Evolutionary conservation across 2,888 invertebrate genomes (phyloP).

Genomic region (Hemistola chrysoprasaria): DNA sequence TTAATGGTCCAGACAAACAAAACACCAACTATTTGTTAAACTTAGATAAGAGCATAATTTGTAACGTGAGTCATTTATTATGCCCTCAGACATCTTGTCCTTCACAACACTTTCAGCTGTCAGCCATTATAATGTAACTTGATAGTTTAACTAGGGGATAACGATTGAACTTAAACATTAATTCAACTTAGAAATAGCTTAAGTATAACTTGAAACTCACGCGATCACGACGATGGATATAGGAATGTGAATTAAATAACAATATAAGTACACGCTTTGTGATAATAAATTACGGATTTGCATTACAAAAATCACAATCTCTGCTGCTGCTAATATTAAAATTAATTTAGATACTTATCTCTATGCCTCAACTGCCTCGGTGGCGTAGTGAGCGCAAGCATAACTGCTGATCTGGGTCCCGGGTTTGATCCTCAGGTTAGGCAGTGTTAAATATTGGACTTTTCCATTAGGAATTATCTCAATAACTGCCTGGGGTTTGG

Average conservation of each 20-base stretch:
- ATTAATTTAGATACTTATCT: no score
- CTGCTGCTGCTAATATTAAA: no score
- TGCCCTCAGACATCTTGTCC: slow-evolving; percentile 40
- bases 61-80: slow-evolving; percentile 25
- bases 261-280: slow-evolving; percentile 22
- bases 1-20: slow-evolving; percentile 8
- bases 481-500: no score
- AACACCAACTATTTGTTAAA: slow-evolving; percentile 1
- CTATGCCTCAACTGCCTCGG: no score
- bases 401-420: no score
- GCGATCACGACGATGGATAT: slow-evolving; percentile 48
- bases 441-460: no score
- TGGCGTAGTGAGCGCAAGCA: no score
- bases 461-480: no score
- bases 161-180: slow-evolving; percentile 43
- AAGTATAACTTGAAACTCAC: slow-evolving; percentile 30
- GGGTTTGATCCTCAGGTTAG: no score
- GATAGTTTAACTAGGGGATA: slow-evolving; percentile 44
- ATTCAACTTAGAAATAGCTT: slow-evolving; percentile 3
- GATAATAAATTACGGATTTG: slow-evolving; percentile 14
- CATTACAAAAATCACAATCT: slow-evolving; percentile 17
- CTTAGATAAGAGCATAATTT: slow-evolving; percentile 11
- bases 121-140: slow-evolving; percentile 36
- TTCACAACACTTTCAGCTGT: slow-evolving; percentile 46
- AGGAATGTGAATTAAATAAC: slow-evolving; percentile 32